Evolutionary conservation across 23 tunicate genomes (phyloP).

Genomic region (Halocynthia roretzi): DNA sequence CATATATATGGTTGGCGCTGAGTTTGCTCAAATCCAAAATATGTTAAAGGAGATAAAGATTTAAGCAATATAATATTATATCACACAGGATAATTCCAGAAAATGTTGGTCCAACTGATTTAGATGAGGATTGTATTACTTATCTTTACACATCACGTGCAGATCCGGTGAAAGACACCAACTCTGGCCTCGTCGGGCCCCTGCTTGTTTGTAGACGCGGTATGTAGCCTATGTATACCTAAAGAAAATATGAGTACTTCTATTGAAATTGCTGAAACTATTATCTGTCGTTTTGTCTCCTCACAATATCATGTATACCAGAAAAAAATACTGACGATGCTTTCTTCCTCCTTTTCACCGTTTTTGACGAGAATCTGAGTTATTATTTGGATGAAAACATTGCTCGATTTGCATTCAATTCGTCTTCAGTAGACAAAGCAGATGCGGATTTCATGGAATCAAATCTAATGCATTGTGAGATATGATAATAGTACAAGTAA

Average conservation of each 20-base stretch:
- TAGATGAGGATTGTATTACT: slow-evolving; percentile 42
- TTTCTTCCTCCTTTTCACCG: slow-evolving; percentile 23
- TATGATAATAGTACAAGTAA: too few species aligned
- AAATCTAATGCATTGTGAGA: slow-evolving; percentile 38
- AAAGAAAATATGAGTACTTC: too few species aligned
- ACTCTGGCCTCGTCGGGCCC: slow-evolving; percentile 51
- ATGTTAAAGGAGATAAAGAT: not conserved
- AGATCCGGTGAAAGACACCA: slow-evolving; percentile 33
- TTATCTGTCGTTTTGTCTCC: too few species aligned
- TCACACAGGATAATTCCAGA: slow-evolving; percentile 44
- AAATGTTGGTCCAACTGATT: slow-evolving; percentile 27
- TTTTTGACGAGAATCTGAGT: slow-evolving; percentile 46
- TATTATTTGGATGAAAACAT: slow-evolving; percentile 42
- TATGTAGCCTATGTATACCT: not conserved
- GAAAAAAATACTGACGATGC: too few species aligned
- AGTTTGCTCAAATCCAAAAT: not conserved
- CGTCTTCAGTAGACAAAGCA: slow-evolving; percentile 16
- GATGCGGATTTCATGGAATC: slow-evolving; percentile 19
- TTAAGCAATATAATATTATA: not conserved
- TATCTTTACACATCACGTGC: slow-evolving; percentile 42
- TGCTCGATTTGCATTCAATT: slow-evolving; percentile 5
- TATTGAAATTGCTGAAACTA: too few species aligned
- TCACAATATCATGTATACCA: too few species aligned
- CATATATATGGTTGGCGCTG: slow-evolving; percentile 40
- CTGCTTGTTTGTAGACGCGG: slow-evolving; percentile 56